A percentile compares a stretch with the other conserved stretches of the same genome.
Evolutionary conservation across 2,888 invertebrate species (phyloP).

Genomic region (Drosophila rellima): DNA sequence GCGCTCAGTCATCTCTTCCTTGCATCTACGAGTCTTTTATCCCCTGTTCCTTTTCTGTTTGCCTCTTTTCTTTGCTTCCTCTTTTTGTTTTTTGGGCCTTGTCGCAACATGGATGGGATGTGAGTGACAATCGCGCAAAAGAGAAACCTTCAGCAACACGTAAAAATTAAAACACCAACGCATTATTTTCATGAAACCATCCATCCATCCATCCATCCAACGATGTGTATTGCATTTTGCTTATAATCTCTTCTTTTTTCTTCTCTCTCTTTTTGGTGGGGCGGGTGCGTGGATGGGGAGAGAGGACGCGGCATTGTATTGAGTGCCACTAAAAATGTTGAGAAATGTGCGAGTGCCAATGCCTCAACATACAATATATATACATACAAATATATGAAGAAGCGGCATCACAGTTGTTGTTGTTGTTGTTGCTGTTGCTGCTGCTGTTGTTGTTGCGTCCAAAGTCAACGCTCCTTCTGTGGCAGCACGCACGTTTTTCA

Average conservation of each 20-base stretch:
- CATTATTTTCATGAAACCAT: constrained; percentile 65
- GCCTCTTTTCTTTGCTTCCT: too few species aligned
- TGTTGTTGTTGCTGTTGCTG: constrained; percentile 29
- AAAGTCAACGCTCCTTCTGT: constrained; percentile 85
- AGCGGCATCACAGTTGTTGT: constrained; percentile 14
- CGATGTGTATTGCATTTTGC: constrained; percentile 79
- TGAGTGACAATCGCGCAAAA: constrained; percentile 40
- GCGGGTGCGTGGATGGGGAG: constrained; percentile 21
- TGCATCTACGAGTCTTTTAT: constrained; percentile 48
- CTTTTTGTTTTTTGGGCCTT: constrained; percentile 46
- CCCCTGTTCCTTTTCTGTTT: constrained; percentile 6
- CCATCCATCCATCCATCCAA: constrained; percentile 32
- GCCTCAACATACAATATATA: constrained; percentile 22
- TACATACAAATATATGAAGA: constrained; percentile 7
- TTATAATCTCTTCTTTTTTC: constrained; percentile 66
- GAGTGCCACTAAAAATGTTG: constrained; percentile 81
- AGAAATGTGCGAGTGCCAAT: constrained; percentile 76
- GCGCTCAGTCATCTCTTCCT: constrained; percentile 66
- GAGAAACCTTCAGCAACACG: constrained; percentile 67
- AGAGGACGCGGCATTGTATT: constrained; percentile 80
- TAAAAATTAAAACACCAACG: constrained; percentile 80
- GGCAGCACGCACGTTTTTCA: constrained; percentile 84
- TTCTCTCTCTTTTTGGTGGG: constrained; percentile 19
- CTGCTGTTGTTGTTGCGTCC: constrained; percentile 47
- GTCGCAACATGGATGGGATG: constrained; percentile 46